phyloP scores from a whole-genome alignment of 2,888 invertebrate species.

The Himalopsyche anomala region DNA sequence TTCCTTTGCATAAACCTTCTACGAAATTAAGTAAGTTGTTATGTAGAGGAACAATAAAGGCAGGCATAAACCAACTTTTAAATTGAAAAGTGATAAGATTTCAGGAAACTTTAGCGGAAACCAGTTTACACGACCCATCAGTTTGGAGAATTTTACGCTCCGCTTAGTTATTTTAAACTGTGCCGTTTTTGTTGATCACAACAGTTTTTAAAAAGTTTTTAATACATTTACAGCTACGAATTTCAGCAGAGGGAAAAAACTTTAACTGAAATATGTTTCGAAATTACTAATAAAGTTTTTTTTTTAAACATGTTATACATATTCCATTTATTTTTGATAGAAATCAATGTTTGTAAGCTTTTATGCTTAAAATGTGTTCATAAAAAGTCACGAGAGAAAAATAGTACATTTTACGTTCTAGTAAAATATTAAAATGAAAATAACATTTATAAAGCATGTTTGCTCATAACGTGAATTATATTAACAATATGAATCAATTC shows the following conservation, averaged over 20 bases:
- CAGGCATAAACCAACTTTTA: slow-evolving; percentile 38
- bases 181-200: background rate
- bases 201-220: slow-evolving; percentile 3
- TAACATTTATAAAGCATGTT: no score
- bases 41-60: slow-evolving; percentile 31
- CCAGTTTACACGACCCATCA: slow-evolving; percentile 22
- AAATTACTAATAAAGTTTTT: no score
- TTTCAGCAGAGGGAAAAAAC: background rate
- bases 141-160: slow-evolving; percentile 21
- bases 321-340: no score
- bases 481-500: no score
- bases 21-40: slow-evolving; percentile 9
- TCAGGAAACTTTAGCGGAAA: background rate
- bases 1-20: background rate
- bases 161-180: slow-evolving; percentile 13
- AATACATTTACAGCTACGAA: background rate
- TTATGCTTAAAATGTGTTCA: no score
- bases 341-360: no score
- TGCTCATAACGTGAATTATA: no score
- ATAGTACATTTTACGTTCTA: no score
- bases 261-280: background rate
- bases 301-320: no score
- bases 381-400: no score
- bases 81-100: slow-evolving; percentile 42
- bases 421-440: no score